Percentiles rank a stretch among this genome's conserved stretches.
Conservation (phyloP, 2,888 invertebrate genomes). For the Doris montereyensis region DNA sequence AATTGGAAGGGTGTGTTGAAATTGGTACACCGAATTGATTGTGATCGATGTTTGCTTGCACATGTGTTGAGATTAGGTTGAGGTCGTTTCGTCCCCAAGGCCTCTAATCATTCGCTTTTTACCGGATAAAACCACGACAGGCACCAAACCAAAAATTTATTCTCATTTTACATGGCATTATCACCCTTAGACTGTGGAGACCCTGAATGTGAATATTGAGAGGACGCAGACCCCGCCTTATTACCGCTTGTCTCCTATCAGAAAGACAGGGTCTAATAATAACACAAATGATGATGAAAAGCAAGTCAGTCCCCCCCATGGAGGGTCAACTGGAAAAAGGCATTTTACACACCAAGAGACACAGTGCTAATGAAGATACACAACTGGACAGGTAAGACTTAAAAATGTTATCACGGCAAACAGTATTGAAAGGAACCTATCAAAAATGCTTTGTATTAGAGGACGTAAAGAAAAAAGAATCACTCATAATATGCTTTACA, state of each 20-base stretch:
- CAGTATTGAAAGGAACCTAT: too few relatives aligned
- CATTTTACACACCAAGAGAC: constrained; percentile 95
- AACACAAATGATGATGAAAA: constrained; percentile 75
- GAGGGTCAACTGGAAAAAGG: constrained; percentile 86
- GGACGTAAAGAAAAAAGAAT: too few relatives aligned
- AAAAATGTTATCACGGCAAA: too few relatives aligned
- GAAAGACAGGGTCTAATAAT: constrained; percentile 54
- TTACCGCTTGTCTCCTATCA: constrained; percentile 84
- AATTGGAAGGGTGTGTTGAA: too few relatives aligned
- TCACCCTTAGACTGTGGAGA: constrained; percentile 84
- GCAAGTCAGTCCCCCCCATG: constrained; percentile 66
- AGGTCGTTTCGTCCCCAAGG: too few relatives aligned
- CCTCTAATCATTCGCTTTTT: too few relatives aligned
- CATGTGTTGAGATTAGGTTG: too few relatives aligned
- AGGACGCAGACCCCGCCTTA: constrained; percentile 98
- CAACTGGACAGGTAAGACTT: constrained; percentile 62
- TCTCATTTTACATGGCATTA: not conserved
- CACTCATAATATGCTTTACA: too few relatives aligned
- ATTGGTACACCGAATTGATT: too few relatives aligned
- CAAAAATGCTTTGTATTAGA: too few relatives aligned
- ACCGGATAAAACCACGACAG: too few relatives aligned
- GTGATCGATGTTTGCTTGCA: too few relatives aligned
- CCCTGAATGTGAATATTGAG: constrained; percentile 94
- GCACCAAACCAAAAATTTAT: not conserved
- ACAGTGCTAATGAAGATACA: constrained; percentile 71